A percentile compares a stretch with the other conserved stretches of the same genome.
Evolutionary conservation across 2,113 vertebrate genomes (phyloP).

Genomic region (Ibidorhyncha struthersii): DNA sequence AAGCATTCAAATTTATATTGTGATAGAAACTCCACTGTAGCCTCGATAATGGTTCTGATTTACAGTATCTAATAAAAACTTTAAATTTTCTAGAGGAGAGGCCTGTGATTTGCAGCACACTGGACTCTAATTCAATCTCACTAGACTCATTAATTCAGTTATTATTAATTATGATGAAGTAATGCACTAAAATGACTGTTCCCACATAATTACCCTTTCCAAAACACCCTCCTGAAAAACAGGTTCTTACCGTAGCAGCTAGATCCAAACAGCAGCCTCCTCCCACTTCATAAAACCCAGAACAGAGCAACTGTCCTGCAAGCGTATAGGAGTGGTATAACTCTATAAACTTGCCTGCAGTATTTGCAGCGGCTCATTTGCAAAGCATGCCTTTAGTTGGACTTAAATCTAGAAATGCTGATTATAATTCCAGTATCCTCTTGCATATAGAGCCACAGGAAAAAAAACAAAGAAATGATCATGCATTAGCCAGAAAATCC

Average conservation of each 20-base stretch:
- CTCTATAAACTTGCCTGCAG: not conserved
- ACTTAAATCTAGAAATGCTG: not conserved
- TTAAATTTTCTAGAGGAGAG: not conserved
- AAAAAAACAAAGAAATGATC: not conserved
- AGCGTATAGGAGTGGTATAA: not conserved
- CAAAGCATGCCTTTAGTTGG: not conserved
- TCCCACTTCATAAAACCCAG: not conserved
- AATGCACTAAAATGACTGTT: not conserved
- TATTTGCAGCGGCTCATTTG: not conserved
- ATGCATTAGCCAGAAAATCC: not conserved
- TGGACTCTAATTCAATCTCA: not conserved
- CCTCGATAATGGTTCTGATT: not conserved
- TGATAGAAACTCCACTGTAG: not conserved
- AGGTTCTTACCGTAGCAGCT: not conserved
- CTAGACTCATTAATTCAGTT: not conserved
- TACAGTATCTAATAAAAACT: not conserved
- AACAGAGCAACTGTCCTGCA: not conserved
- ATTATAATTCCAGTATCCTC: not conserved
- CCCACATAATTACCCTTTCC: not conserved
- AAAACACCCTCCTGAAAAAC: not conserved
- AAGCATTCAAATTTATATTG: not conserved
- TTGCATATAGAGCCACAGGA: not conserved
- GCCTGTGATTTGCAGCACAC: not conserved
- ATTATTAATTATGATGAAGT: not conserved
- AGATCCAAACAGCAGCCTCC: not conserved